Evolutionary conservation across 1,140 invertebrate genomes (phyloP), one percentile per base, ranked within the genome.

Genomic region (Caerostris extrusa): DNA sequence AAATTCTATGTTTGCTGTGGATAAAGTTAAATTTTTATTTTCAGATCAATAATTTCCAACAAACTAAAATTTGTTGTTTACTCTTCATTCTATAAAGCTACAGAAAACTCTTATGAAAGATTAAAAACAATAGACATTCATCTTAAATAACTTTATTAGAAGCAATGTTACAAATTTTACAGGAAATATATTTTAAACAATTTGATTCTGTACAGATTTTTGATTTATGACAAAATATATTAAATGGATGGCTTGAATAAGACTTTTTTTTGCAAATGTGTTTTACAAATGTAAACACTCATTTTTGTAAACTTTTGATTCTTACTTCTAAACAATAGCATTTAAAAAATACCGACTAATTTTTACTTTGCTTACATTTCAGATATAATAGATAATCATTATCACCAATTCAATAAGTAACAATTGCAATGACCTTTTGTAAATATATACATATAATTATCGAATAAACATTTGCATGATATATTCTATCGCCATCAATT

Each of bases 101-200:
- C 34, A 34, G 34, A 34, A 34, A 34, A 1, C 34, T 34, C 61
- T 81, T 34, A 57, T 10, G 14, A 85, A 69, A 90, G 17, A 34
- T 87, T 60, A n/a, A 89, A 91, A 82, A 12, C 0, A 17, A 64
- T 2, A 92, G 50, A 55, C 4, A 56, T 19, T 56, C 86, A 64
- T 92, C 67, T 93, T 93, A 93, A 93, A 93, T 87, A 93, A 87
- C 58, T 93, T 93, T 93, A 93, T 93, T 93, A 50, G 53, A 64
- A 93, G 82, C 91, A 93, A 87, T 87, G 61, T 87, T 87, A 93
- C 83, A 93, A 93, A 81, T 85, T 92, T 93, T 87, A n/a, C 61
- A 87, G 50, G 82, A 93, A 93, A 86, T 92, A 67, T 91, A 91
- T 64, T n/a, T 83, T 92, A 64, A 61, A 85, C 34, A 87, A n/a